phyloP scores from a whole-genome alignment of 1,140 invertebrate genomes.

The Drosophila paulistorum region DNA sequence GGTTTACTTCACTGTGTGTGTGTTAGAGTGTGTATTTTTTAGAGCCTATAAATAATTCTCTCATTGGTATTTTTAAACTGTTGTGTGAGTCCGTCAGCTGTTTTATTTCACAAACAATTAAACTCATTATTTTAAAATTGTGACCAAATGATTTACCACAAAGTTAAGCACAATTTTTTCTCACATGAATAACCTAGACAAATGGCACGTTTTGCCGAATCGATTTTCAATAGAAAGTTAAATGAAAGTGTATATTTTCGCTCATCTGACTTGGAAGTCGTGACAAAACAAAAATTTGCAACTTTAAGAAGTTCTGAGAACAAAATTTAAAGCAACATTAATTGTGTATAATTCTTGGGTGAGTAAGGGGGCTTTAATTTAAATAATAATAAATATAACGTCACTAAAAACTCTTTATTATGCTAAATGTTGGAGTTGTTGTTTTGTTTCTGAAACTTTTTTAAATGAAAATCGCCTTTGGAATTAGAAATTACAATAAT shows the following conservation, averaged over 20 bases:
- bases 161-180: conserved; percentile 32
- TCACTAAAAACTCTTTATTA: too few relatives aligned
- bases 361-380: too few relatives aligned
- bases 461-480: too few relatives aligned
- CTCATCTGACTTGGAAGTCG: too few relatives aligned
- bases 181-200: conserved; percentile 35
- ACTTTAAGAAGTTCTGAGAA: too few relatives aligned
- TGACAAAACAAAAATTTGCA: too few relatives aligned
- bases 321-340: too few relatives aligned
- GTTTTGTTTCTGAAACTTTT: too few relatives aligned
- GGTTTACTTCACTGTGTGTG: background rate
- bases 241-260: background rate
- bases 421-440: too few relatives aligned
- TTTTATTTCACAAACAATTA: conserved; percentile 31
- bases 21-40: conserved; percentile 4
- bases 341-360: too few relatives aligned
- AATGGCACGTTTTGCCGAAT: background rate
- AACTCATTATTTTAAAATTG: conserved; percentile 40
- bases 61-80: background rate
- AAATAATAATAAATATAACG: too few relatives aligned
- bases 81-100: conserved; percentile 25
- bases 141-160: conserved; percentile 37
- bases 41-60: conserved; percentile 31
- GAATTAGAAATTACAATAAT: too few relatives aligned
- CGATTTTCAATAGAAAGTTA: background rate